Base-by-base conservation (phyloP, 2,888 invertebrate genomes). In the Pollenia amentaria region DNA sequence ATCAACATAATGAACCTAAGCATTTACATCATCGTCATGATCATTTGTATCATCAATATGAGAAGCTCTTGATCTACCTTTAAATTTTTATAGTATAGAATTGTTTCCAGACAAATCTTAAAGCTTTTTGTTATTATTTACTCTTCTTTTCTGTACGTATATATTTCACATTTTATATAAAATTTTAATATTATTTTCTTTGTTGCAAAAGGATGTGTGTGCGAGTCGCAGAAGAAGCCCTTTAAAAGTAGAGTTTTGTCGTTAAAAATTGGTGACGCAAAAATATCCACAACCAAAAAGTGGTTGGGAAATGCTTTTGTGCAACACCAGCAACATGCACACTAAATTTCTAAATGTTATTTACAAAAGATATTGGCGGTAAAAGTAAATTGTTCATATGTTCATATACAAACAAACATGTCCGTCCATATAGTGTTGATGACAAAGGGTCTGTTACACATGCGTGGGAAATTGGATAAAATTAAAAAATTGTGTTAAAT, bases 51-150 rank as follows among this genome's bases (percentile, higher is more conserved):
- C 21, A 29, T 62, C 9, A 67, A 73, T 67, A 57, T 65, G 42
- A 60, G 29, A 29, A 29, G 73, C 44, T 75, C 69, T 69, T 79
- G 73, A 75, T 82, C 78, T 82, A 82, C 85, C 81, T 85, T 81
- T 77, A 67, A 75, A 81, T 57, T 81, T 73, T 6, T 40, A 48
- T 46, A 53, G 18, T 40, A 53, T 53, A 69, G 7, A n/a, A 38
- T 78, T 84, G 73, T 85, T 85, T 82, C 77, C 85, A 82, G 62
- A 73, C 69, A 67, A 73, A 81, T 76, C 69, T 79, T 69, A n/a
- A 29, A 69, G 40, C 11, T 51, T 60, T 76, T 72, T 57, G 7
- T 51, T 64, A 40, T 65, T 18, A 57, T 64, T 42, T 55, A 46
- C 11, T 65, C 4, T 64, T 64, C 48, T 55, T 53, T 12, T 65